Evolutionary conservation across 2,113 vertebrate species (phyloP).

Genomic region (Malurus alboscapulatus): DNA sequence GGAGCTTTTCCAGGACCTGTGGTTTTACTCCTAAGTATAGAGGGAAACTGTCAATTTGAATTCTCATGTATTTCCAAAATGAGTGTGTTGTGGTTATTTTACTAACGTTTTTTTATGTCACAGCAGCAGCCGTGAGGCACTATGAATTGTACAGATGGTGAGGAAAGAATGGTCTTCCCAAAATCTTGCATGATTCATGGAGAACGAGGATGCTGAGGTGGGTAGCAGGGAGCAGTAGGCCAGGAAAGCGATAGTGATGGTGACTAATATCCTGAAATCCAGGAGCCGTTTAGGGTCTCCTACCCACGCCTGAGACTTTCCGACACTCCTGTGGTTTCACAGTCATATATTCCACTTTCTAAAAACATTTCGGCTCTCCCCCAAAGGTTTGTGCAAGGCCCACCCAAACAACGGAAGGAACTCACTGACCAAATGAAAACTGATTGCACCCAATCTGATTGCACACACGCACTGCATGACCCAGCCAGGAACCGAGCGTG

Average conservation of each 20-base stretch:
- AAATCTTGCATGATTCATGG: conserved; percentile 21
- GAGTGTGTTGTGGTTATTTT: conserved; percentile 29
- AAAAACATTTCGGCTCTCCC: neutral
- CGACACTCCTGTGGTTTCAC: neutral
- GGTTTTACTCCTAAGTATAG: conserved; percentile 52
- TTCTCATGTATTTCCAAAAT: conserved; percentile 46
- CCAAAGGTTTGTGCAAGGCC: conserved; percentile 32
- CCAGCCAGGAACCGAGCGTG: fast-evolving
- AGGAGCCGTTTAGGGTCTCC: neutral
- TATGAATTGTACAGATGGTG: neutral
- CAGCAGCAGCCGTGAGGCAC: neutral
- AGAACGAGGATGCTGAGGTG: conserved; percentile 16
- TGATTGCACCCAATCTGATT: neutral
- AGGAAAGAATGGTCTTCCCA: conserved; percentile 25
- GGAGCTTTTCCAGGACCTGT: conserved; percentile 42
- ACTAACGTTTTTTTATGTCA: conserved; percentile 17
- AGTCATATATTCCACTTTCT: conserved; percentile 60
- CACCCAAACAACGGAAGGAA: conserved; percentile 56
- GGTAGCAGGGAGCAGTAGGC: neutral
- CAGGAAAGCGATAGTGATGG: neutral
- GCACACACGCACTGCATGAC: neutral
- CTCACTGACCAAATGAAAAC: conserved; percentile 1
- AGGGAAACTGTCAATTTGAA: conserved; percentile 40
- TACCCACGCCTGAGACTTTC: conserved; percentile 38
- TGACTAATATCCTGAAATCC: conserved; percentile 59